phyloP scores from a whole-genome alignment of 2,113 vertebrate species.

The Anguilla rostrata region DNA sequence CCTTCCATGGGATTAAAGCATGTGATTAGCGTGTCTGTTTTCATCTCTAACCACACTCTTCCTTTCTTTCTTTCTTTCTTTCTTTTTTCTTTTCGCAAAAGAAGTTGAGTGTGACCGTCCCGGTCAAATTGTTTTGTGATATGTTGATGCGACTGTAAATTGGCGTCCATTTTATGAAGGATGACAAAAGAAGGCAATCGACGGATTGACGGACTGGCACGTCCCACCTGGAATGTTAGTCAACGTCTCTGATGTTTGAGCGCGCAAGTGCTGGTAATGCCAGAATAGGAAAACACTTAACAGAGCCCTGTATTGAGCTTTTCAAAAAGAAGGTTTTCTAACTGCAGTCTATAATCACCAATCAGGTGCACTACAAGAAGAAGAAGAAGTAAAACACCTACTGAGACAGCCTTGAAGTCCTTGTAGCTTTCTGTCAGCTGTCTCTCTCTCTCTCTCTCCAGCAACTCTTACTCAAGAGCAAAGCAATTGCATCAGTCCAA shows the following conservation, averaged over 20 bases:
- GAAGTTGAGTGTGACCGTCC: not conserved
- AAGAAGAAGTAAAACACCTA: not conserved
- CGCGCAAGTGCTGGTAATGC: not conserved
- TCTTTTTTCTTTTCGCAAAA: not conserved
- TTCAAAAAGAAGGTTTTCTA: not conserved
- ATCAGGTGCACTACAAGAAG: not conserved
- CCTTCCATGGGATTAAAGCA: conserved; percentile 1
- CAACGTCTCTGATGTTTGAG: not conserved
- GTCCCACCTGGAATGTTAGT: not conserved
- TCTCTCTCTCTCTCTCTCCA: not conserved
- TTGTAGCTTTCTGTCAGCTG: not conserved
- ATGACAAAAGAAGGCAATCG: not conserved
- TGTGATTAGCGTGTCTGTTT: not conserved
- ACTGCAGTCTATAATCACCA: not conserved
- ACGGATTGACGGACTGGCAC: not conserved
- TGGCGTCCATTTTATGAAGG: not conserved
- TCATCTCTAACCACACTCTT: not conserved
- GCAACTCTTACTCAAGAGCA: not conserved
- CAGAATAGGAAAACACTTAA: not conserved
- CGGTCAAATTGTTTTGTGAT: not conserved
- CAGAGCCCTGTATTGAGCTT: not conserved
- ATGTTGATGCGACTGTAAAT: not conserved
- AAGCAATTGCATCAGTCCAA: not conserved
- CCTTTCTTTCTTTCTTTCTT: not conserved
- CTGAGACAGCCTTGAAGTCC: not conserved